A percentile compares a stretch with the other conserved stretches of the same genome.
phyloP scores from a whole-genome alignment of 2,797 vertebrate species.

The Anolis apletophallus region DNA sequence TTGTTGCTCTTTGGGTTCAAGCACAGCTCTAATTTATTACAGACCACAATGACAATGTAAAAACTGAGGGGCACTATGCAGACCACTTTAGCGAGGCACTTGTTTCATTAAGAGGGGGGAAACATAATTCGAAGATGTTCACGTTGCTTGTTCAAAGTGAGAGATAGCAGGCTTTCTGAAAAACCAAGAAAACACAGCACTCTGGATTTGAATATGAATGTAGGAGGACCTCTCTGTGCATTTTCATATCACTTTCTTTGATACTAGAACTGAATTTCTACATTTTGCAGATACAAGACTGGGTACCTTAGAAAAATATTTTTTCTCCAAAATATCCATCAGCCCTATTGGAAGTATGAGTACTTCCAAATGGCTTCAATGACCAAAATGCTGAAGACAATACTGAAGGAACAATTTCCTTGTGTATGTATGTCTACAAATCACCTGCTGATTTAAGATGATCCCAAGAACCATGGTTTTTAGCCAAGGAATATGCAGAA shows the following conservation, averaged over 20 bases:
- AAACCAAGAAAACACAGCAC: not conserved
- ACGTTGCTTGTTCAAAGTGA: conserved; percentile 17
- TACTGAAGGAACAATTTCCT: too few relatives aligned
- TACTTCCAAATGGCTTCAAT: not conserved
- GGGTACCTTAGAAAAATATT: not conserved
- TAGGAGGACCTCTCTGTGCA: rapidly evolving
- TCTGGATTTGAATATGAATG: rapidly evolving
- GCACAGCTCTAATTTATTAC: conserved; percentile 85
- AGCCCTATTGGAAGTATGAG: not conserved
- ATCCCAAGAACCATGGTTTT: too few relatives aligned
- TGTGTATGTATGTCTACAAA: too few relatives aligned
- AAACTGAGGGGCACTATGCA: conserved; percentile 25
- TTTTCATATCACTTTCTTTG: not conserved
- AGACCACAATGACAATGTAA: conserved; percentile 71
- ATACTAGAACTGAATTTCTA: not conserved
- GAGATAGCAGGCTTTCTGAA: conserved; percentile 38
- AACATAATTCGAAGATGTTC: not conserved
- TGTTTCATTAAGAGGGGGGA: conserved; percentile 21
- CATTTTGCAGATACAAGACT: not conserved
- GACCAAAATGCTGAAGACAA: not conserved
- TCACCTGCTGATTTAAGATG: too few relatives aligned
- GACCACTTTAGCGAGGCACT: conserved; percentile 50
- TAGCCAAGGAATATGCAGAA: too few relatives aligned
- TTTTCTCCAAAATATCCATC: not conserved
- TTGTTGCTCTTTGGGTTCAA: conserved; percentile 86